These are phyloP conservation scores for Xylota sylvarum DNA, from an alignment of 2,888 invertebrate species.

Conservation along the genomic window DNA sequence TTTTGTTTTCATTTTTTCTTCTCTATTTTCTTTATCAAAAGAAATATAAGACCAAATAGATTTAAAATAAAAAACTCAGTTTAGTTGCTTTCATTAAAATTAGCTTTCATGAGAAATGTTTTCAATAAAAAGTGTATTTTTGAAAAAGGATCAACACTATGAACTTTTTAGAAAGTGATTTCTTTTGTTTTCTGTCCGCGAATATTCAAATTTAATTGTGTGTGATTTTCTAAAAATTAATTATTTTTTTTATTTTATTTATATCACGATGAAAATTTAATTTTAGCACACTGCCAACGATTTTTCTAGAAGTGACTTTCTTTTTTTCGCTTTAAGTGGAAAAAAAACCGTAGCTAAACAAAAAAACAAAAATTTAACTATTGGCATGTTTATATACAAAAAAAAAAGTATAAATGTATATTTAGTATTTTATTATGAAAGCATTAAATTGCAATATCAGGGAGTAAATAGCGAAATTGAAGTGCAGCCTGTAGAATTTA, in stretches of 20 bases:
- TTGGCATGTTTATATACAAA: slow-evolving; percentile 39
- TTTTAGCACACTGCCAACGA: slow-evolving; percentile 49
- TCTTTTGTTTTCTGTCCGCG: slow-evolving; percentile 23
- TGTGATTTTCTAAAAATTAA: slow-evolving; percentile 10
- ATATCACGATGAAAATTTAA: slow-evolving; percentile 35
- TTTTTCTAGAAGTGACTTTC: slow-evolving; percentile 56
- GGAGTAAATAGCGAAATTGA: not conserved
- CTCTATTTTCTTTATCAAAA: slow-evolving; percentile 34
- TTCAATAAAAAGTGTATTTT: not conserved
- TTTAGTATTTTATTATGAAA: not conserved
- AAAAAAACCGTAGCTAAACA: not conserved
- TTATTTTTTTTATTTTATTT: not conserved
- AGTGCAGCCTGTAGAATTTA: no score
- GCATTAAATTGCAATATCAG: not conserved
- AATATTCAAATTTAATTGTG: slow-evolving; percentile 31
- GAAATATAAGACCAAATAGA: slow-evolving; percentile 23
- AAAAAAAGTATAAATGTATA: not conserved
- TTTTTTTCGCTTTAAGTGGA: slow-evolving; percentile 46
- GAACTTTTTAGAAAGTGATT: slow-evolving; percentile 53
- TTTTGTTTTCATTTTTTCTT: slow-evolving; percentile 40
- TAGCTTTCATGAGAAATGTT: slow-evolving; percentile 22
- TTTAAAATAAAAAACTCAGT: not conserved
- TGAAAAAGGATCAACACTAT: not conserved
- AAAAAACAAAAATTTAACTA: not conserved
- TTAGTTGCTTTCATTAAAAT: slow-evolving; percentile 33